These are phyloP conservation scores for Callipepla squamata DNA, from an alignment of 2,113 vertebrate species.

Conservation along the genomic window DNA sequence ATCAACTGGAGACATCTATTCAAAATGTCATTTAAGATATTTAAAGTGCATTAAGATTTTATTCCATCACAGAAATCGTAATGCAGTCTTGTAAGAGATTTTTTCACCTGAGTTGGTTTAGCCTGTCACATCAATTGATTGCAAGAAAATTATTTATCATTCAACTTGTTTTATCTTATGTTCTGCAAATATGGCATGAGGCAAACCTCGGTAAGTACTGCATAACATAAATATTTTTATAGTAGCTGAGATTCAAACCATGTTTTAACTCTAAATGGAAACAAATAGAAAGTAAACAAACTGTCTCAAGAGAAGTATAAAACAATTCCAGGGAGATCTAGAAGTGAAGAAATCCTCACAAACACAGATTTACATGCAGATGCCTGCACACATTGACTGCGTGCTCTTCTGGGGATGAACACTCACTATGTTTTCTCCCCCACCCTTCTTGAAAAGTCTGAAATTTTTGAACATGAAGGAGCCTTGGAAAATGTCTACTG, in stretches of 20 bases:
- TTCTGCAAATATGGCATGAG: neutral
- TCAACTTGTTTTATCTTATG: neutral
- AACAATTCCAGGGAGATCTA: neutral
- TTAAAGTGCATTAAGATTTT: neutral
- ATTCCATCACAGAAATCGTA: neutral
- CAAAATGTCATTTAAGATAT: neutral
- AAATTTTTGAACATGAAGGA: neutral
- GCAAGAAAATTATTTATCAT: neutral
- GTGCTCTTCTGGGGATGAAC: neutral
- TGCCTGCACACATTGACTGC: neutral
- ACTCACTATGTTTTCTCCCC: neutral
- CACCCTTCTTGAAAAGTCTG: neutral
- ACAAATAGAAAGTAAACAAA: neutral
- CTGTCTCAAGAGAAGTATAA: neutral
- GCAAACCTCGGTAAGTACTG: neutral
- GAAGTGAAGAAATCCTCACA: neutral
- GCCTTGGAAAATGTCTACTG: accelerated
- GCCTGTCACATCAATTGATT: neutral
- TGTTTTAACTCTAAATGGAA: neutral
- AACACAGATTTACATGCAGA: no score
- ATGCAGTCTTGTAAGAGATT: neutral
- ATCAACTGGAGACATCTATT: neutral
- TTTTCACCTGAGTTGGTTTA: neutral
- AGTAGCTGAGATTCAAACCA: neutral
- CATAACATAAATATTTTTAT: neutral